Percentiles rank a stretch among this genome's conserved stretches.
Conservation (phyloP, 2,888 invertebrate species). For the Elegia similella region DNA sequence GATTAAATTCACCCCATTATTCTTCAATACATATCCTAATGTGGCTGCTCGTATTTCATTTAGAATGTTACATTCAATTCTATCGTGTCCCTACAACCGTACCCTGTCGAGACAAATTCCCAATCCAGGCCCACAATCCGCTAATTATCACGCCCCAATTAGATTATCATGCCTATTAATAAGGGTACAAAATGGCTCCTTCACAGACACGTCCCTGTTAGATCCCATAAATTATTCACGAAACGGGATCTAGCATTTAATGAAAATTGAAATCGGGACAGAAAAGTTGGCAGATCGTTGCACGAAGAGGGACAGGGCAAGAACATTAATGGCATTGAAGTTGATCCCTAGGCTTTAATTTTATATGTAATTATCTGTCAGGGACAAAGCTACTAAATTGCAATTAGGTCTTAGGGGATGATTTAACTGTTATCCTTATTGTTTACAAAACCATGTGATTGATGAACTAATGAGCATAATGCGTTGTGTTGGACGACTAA, state of each 20-base stretch:
- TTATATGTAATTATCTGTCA: not conserved
- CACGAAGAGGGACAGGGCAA: conserved; percentile 8
- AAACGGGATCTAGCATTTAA: conserved; percentile 18
- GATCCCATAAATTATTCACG: conserved; percentile 26
- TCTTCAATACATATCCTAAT: not conserved
- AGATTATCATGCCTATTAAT: conserved; percentile 24
- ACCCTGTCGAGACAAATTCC: not conserved
- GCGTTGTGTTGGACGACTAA: too few relatives aligned
- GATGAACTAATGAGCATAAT: not conserved
- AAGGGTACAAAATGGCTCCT: conserved; percentile 20
- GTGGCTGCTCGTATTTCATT: not conserved
- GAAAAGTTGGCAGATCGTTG: conserved; percentile 17
- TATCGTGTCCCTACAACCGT: not conserved
- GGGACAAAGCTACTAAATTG: not conserved
- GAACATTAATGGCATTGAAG: not conserved
- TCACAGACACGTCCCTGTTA: conserved; percentile 17
- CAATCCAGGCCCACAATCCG: conserved; percentile 3
- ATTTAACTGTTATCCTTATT: not conserved
- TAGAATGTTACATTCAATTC: not conserved
- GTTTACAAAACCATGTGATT: not conserved
- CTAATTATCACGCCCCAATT: conserved; percentile 23
- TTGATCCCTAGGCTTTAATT: conserved; percentile 1
- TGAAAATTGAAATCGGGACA: conserved; percentile 22
- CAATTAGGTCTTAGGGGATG: not conserved
- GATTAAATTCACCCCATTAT: not conserved